Base-by-base conservation (phyloP, 2,797 vertebrate genomes). In the Eupleurogrammus muticus region DNA sequence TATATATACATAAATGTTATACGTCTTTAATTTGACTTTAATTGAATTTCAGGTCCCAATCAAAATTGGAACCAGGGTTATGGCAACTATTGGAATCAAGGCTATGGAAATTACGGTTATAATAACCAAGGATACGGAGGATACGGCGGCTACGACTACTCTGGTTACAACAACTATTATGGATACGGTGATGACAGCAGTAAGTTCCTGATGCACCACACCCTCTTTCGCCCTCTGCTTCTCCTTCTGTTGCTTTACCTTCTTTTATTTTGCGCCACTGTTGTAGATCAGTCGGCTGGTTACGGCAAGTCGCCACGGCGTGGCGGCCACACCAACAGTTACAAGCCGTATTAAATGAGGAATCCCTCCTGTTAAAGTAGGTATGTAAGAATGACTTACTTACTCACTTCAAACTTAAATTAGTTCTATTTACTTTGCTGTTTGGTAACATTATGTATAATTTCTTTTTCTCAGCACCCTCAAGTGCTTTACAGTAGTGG, bases 151-250 rank as follows among this genome's bases (percentile, higher is more conserved):
- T 99, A 98, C 86, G 97, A 99, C 93, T 99, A 99, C 94, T 93
- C 96, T 87, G 96, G 96, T 91, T 99, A 99, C 96, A 98, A 97
- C 96, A 98, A 96, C 95, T 99, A 98, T 92, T 98, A 98, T 78
- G 98, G 97, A 93, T 98, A 99, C 90, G 95, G 95, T 92, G 97
- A 98, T 94, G 97, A 99, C 95, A 96, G 95, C 94, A 96, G 97
- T 99, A 94, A 97, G 97, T 96, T 88, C 76, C 66, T 71, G 77
- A 82, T 72, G 78, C 79, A 75, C 66, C 70, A 79, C 12, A 0
- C 36, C 55, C 11, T 8, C 17, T 44, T 52, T 40, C 20, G 52
- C n/a, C 38, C 21, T 51, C 14, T 36, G 17, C 40, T 51, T 13
- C 11, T 23, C 32, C 4, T 44, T 50, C 35, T 51, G 4, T 50